A percentile compares a stretch with the other conserved stretches of the same genome.
These are phyloP conservation scores for Aphaenogaster rudis DNA, from an alignment of 1,140 invertebrate species.

Conservation along the genomic window DNA sequence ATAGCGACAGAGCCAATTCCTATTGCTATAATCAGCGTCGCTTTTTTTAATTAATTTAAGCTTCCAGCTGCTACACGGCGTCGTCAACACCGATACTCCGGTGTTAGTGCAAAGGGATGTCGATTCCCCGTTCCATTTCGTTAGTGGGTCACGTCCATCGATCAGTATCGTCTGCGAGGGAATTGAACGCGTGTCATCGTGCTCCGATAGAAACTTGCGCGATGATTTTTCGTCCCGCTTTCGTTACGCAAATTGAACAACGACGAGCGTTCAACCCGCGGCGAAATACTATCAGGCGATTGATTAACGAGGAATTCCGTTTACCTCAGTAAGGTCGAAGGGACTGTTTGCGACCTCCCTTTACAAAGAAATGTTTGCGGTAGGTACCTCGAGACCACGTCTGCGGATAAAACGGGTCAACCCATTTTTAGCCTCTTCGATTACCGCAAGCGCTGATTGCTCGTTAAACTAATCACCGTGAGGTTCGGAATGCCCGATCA, in stretches of 20 bases:
- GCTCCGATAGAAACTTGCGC: neutral
- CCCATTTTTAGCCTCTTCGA: constrained; percentile 3
- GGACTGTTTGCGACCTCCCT: neutral
- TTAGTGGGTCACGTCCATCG: constrained; percentile 61
- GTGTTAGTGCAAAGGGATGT: constrained; percentile 34
- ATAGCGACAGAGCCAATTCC: neutral
- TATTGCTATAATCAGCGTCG: neutral
- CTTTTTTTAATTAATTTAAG: constrained; percentile 24
- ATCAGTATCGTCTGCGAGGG: constrained; percentile 43
- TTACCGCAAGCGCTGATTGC: constrained; percentile 27
- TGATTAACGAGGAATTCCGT: neutral
- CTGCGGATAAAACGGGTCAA: constrained; percentile 23
- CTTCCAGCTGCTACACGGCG: neutral
- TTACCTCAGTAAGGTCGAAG: neutral
- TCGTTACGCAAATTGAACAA: neutral
- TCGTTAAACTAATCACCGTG: constrained; percentile 25
- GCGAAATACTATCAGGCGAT: neutral
- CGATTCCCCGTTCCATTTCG: constrained; percentile 56
- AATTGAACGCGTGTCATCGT: constrained; percentile 33
- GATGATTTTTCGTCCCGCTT: constrained; percentile 6
- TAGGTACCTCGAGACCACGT: neutral
- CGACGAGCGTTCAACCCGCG: neutral
- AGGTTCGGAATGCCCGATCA: neutral
- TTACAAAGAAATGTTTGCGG: constrained; percentile 16
- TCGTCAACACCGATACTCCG: neutral